Percentiles rank a stretch among this genome's conserved stretches.
These are phyloP conservation scores for Drosophila equinoxialis DNA, from an alignment of 1,140 invertebrate genomes.

Conservation along the genomic window DNA sequence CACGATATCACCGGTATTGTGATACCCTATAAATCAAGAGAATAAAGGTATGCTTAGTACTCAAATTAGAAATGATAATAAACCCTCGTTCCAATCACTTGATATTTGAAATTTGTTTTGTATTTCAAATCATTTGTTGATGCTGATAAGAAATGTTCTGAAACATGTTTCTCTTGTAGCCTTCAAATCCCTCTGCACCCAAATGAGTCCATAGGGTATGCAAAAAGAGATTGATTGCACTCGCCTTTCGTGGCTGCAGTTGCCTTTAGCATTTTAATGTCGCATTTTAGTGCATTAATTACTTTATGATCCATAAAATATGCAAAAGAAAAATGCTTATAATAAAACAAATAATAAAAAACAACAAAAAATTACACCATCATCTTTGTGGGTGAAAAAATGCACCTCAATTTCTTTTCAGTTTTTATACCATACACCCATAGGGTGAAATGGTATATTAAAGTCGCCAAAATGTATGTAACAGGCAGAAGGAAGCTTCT, in stretches of 20 bases:
- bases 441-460: too few relatives aligned
- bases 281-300: slow-evolving; percentile 82
- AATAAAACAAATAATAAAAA: slow-evolving; percentile 8
- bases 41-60: too few relatives aligned
- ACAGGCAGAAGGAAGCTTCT: too few relatives aligned
- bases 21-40: background rate
- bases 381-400: slow-evolving; percentile 61
- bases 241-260: slow-evolving; percentile 53
- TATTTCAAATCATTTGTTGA: too few relatives aligned
- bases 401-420: slow-evolving; percentile 26
- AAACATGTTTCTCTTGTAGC: too few relatives aligned
- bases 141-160: too few relatives aligned
- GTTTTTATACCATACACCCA: too few relatives aligned
- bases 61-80: too few relatives aligned
- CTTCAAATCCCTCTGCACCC: background rate
- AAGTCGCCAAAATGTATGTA: too few relatives aligned
- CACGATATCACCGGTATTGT: slow-evolving; percentile 20
- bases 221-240: slow-evolving; percentile 70
- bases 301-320: slow-evolving; percentile 81
- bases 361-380: background rate
- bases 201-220: background rate
- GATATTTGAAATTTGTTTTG: too few relatives aligned
- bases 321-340: slow-evolving; percentile 65
- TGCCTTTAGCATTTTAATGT: slow-evolving; percentile 72
- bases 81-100: too few relatives aligned